Evolutionary conservation across 2,113 vertebrate species (phyloP).

Genomic region (Amphilophus citrinellus): DNA sequence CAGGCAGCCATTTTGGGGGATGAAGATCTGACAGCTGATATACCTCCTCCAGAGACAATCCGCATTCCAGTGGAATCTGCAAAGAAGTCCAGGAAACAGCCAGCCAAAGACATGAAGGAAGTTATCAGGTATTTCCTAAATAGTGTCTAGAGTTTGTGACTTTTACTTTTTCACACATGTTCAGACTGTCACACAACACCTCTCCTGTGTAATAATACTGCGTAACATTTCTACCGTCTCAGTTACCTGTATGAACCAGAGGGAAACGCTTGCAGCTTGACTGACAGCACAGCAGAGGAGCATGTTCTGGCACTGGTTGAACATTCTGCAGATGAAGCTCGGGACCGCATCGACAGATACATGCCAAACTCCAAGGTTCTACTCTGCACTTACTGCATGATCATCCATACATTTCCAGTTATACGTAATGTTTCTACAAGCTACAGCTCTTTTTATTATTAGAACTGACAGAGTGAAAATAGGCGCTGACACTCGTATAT

Average conservation of each 20-base stretch:
- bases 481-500: not conserved
- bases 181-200: not conserved
- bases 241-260: conserved; percentile 96
- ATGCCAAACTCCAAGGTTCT: conserved; percentile 93
- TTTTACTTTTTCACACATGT: not conserved
- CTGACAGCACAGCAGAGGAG: conserved; percentile 97
- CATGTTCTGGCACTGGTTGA: conserved; percentile 96
- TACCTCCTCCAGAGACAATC: conserved; percentile 89
- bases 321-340: conserved; percentile 95
- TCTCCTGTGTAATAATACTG: not conserved
- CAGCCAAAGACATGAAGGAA: conserved; percentile 94
- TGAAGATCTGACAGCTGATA: conserved; percentile 88
- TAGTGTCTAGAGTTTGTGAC: not conserved
- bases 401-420: not conserved
- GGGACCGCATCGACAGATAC: conserved; percentile 92
- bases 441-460: not conserved
- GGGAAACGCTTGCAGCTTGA: conserved; percentile 95
- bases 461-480: not conserved
- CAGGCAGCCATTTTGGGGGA: conserved; percentile 97
- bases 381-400: not conserved
- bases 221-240: conserved; percentile 12
- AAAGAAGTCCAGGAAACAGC: conserved; percentile 95
- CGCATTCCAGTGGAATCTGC: conserved; percentile 90
- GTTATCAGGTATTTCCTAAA: conserved; percentile 85
- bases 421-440: not conserved